A percentile compares a stretch with the other conserved stretches of the same genome.
Evolutionary conservation across 1,140 invertebrate genomes (phyloP).

Genomic region (Lethrus apterus): DNA sequence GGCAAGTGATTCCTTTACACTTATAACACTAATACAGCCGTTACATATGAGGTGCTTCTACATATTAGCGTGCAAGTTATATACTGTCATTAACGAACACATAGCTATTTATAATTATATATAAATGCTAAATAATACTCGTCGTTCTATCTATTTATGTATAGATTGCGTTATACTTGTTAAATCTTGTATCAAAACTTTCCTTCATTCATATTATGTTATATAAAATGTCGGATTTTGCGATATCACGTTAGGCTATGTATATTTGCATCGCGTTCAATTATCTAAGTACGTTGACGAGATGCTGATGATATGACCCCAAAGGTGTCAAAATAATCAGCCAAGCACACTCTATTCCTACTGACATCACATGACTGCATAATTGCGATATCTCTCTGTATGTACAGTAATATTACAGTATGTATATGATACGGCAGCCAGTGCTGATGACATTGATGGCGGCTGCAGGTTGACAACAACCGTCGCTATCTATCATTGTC

Average conservation of each 20-base stretch:
- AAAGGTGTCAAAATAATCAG: no score
- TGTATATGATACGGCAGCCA: slow-evolving; percentile 21
- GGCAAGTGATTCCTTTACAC: slow-evolving; percentile 26
- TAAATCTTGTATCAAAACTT: slow-evolving; percentile 37
- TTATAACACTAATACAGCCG: slow-evolving; percentile 30
- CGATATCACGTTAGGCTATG: slow-evolving; percentile 33
- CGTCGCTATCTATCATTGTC: neutral
- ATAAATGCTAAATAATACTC: slow-evolving; percentile 28
- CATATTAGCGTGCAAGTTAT: slow-evolving; percentile 31
- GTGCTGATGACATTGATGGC: slow-evolving; percentile 1
- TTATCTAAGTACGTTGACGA: slow-evolving; percentile 17
- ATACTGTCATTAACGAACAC: slow-evolving; percentile 28
- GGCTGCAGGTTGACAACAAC: neutral
- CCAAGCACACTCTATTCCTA: slow-evolving; percentile 20
- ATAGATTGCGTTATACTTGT: slow-evolving; percentile 28
- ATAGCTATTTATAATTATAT: slow-evolving; percentile 27
- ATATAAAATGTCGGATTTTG: slow-evolving; percentile 33
- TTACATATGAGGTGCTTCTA: slow-evolving; percentile 31
- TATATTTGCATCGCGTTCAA: slow-evolving; percentile 24
- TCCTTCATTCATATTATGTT: slow-evolving; percentile 30
- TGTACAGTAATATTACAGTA: slow-evolving; percentile 36
- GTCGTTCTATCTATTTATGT: slow-evolving; percentile 23
- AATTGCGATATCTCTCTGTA: slow-evolving; percentile 29
- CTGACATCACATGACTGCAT: slow-evolving; percentile 26
- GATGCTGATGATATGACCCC: neutral